Base-by-base conservation (phyloP, 2,113 vertebrate genomes). In the Oriolus oriolus region DNA sequence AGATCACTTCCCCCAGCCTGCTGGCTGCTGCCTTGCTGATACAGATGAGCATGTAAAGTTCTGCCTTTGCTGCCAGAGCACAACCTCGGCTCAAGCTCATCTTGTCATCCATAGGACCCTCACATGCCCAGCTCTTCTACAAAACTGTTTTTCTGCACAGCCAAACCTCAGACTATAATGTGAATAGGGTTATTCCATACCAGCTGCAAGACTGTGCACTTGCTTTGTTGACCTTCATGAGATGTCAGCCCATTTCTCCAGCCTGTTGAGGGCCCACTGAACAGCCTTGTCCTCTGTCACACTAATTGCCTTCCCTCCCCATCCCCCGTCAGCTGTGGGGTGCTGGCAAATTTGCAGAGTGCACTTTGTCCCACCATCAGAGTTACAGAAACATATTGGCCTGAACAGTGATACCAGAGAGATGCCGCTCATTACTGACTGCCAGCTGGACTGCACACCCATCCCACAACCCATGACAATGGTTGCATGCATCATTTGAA, bases 281-380 rank as follows among this genome's bases (percentile, higher is more conserved):
- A 81, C 5, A 31, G 14, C 2, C 7, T 44, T 33, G 6, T 9
- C 33, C 14, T 77, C 33, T 37, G 33, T 8, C 2, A 2, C 9
- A 74, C 8, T 33, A 33, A n/a, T 27, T 65, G 31, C 2, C 53
- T 61, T 5, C 9, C 7, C 2, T 3, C 2, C 2, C 6, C 7
- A 11, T 12, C 3, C 8, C 3, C 6, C 35, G 13, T 39, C 37
- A 70, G 1, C 0, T 24, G 14, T 27, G 11, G 1, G 1, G 1
- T 54, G 56, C n/a, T 85, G 52, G 22, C 3, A 88, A 54, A 83
- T 41, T 54, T 66, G 17, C 6, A 57, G 21, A 66, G 17, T 64
- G 44, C 10, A 24, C 13, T 82, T 70, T 63, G 31, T 66, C 26
- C 9, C 33, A 41, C 9, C 12, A 31, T 37, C 31, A 44, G 27